Evolutionary conservation across 2,113 vertebrate genomes (phyloP), one percentile per base, ranked within the genome.

Genomic region (Cololabis saira): DNA sequence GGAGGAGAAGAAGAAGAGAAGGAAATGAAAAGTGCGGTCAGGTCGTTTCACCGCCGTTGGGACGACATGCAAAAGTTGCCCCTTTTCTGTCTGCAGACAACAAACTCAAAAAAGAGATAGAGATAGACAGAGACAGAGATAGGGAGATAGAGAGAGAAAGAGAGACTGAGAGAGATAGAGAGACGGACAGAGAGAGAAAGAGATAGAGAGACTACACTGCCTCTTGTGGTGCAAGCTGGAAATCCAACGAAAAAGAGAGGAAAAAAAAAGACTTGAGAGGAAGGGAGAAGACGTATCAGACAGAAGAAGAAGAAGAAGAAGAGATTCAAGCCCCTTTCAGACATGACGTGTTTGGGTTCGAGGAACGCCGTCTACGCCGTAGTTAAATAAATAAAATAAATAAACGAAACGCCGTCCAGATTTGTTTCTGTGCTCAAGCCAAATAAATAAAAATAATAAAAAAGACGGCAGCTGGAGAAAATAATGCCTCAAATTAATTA

Each of bases 61-160:
- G 86, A 87, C 77, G 89, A 83, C 90, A 92, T 90, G 80, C 91
- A 87, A 72, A n/a, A 77, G 88, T 86, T 76, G 67, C 78, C 74
- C 73, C 74, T 64, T 68, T 77, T 64, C 74, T 65, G 24, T 64
- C 74, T 37, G 10, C 58, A 57, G 77, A 87, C 76, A 76, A 82
- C 61, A 57, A 60, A 84, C 81, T 75, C 78, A 78, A 80, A 87
- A 70, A 72, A 78, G 71, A 75, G 81, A 76, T 74, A 69, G 71
- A 65, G 52, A 81, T 64, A 78, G 45, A 82, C 63, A 68, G 65
- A 81, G 50, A 85, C 81, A 76, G 74, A 69, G 71, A 65, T 51
- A 81, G n/a, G n/a, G n/a, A n/a, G n/a, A n/a, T n/a, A n/a, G n/a
- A n/a, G n/a, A 82, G 76, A 75, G 67, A 74, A 65, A 55, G 85